Evolutionary conservation across 2,888 invertebrate species (phyloP), one percentile per base, ranked within the genome.

Genomic region (Alentia gelatinosa): DNA sequence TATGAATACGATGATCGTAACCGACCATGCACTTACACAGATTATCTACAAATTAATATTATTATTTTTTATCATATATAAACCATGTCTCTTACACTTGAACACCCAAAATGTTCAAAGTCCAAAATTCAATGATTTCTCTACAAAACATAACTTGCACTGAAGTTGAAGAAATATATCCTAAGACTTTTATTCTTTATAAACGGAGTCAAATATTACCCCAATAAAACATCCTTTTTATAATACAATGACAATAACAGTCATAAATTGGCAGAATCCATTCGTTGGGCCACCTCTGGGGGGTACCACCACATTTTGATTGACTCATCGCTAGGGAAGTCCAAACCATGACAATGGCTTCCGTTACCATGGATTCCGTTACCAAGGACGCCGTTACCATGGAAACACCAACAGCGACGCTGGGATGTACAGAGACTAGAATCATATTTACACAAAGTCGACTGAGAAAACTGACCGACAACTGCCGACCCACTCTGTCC

Each of bases 321-420:
- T 79, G 79, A n/a, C 79, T 37, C 39, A 26, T 26, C 63, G 5
- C 26, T 5, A 26, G 5, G 26, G 39, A 79, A 33, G 74, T 33
- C 30, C 74, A 74, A 26, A 19, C 39, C 35, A 35, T 35, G 15
- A 26, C 15, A 12, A 39, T 37, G 9, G n/a, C n/a, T n/a, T n/a
- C n/a, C n/a, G n/a, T n/a, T n/a, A n/a, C n/a, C n/a, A n/a, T n/a
- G n/a, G n/a, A n/a, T n/a, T n/a, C n/a, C n/a, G n/a, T n/a, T n/a
- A n/a, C n/a, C n/a, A n/a, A n/a, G 19, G 37, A n/a, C 79, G n/a
- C 19, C 39, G 37, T 79, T 23, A n/a, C 39, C 39, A 37, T 79
- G 39, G 79, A 79, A 79, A 79, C 79, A 79, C 39, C 79, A 79
- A 79, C 79, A 79, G 79, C 37, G 26, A 79, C 79, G 37, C 15